These are phyloP conservation scores for Suncus etruscus DNA, from an alignment of 2,113 vertebrate genomes.

Conservation along the genomic window DNA sequence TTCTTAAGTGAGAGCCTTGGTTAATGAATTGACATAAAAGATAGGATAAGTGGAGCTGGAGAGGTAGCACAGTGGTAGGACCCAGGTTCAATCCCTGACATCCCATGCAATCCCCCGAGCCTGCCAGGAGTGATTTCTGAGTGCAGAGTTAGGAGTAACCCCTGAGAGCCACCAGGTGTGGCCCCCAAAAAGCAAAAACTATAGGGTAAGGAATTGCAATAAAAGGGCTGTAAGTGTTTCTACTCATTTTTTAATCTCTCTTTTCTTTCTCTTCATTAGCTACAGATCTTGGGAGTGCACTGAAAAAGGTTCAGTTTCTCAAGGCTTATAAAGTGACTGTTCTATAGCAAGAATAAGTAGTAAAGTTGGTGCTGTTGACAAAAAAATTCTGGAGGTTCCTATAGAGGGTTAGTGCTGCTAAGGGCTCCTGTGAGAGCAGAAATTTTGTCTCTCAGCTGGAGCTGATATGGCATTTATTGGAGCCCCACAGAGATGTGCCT, in stretches of 20 bases:
- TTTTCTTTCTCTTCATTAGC: not conserved
- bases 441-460: not conserved
- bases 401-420: not conserved
- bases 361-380: not conserved
- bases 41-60: not conserved
- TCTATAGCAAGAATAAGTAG: rapidly evolving
- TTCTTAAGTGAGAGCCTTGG: not conserved
- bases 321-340: not conserved
- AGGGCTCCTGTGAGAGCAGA: not conserved
- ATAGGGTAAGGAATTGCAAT: not conserved
- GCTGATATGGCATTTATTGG: rapidly evolving
- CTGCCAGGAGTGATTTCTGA: no score
- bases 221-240: not conserved
- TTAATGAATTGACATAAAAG: not conserved
- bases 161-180: no score
- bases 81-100: no score
- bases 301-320: not conserved
- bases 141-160: no score
- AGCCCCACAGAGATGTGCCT: not conserved
- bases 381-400: not conserved
- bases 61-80: no score
- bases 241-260: not conserved
- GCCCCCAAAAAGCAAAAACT: not conserved
- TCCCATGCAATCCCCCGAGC: no score
- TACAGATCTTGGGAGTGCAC: not conserved